Base-by-base conservation (phyloP, 30 jellyfish, hydroid and myxozoan genomes). In the Pseudorhiza aurosa region DNA sequence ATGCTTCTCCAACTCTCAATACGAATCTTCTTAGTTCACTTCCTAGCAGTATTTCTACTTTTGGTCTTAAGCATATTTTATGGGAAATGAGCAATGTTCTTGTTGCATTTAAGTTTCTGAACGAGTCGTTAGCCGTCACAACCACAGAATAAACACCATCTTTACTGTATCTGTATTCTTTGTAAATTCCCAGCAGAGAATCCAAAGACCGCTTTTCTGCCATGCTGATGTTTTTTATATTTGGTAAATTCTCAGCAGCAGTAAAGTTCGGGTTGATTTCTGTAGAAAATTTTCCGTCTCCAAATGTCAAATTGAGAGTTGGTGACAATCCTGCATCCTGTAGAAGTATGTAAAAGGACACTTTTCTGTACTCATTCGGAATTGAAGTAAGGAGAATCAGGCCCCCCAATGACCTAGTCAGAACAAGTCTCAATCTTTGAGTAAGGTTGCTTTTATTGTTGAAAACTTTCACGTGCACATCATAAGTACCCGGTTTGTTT, bases 21-120 rank as follows among this genome's bases (percentile, higher is more conserved):
- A 27, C 27, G 65, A 78, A 47, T 24, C 8, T 9, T 49, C 15
- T 32, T 12, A 28, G 24, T 24, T 26, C 33, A 14, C 47, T 65
- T 28, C 31, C 53, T 39, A 7, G 31, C 15, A 29, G n/a, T 11
- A 78, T 78, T 27, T 31, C 32, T n/a, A 62, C 83, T 18, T 32
- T 0, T 25, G 90, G 90, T 29, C 90, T 44, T 36, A 35, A 40
- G 67, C 90, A 78, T 33, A 29, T 42, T 55, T 9, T 60, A 21
- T 47, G 33, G 2, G 90, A 62, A 21, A 78, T 21, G 24, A 11
- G 47, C 14, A 78, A 74, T 5, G 31, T 68, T 46, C 90, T 62
- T 33, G 31, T 63, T 8, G 82, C 75, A 19, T 6, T 35, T 14
- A 78, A 18, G 5, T 64, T 29, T 9, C 72, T 30, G 57, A 78